Conservation (phyloP, 2,797 vertebrate species). For the Florisuga fusca region DNA sequence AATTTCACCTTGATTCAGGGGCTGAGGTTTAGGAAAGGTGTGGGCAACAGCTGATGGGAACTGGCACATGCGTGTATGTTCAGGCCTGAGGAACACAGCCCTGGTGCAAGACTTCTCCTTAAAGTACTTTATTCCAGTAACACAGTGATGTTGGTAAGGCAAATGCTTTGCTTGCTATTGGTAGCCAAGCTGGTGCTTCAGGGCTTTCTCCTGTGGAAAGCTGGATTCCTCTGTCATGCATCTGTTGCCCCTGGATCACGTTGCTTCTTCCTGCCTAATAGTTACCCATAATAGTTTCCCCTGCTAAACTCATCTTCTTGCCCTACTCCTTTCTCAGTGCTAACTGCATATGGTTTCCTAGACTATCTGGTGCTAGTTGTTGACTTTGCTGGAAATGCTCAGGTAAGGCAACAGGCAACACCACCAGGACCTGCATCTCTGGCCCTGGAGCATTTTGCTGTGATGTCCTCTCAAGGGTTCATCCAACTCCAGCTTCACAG, state of each 20-base stretch:
- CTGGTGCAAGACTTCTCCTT: not conserved
- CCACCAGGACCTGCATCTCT: not conserved
- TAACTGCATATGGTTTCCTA: not conserved
- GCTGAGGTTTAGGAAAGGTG: not conserved
- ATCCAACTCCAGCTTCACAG: not conserved
- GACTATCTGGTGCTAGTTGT: not conserved
- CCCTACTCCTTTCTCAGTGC: not conserved
- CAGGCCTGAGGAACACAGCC: not conserved
- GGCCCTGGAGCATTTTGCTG: accelerated
- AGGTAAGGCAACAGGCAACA: not conserved
- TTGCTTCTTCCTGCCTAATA: not conserved
- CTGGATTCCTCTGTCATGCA: accelerated
- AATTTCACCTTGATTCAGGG: not conserved
- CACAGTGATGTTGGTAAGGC: not conserved
- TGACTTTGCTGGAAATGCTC: not conserved
- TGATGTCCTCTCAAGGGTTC: not conserved
- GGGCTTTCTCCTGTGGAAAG: not conserved
- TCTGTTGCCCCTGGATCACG: accelerated
- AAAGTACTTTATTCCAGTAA: not conserved
- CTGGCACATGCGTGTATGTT: not conserved
- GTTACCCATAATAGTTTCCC: not conserved
- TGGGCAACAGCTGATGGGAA: not conserved
- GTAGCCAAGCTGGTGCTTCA: not conserved
- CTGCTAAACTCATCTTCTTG: not conserved
- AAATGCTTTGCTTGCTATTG: not conserved